Evolutionary conservation across 2,113 vertebrate species (phyloP).

Genomic region (Peromyscus leucopus): DNA sequence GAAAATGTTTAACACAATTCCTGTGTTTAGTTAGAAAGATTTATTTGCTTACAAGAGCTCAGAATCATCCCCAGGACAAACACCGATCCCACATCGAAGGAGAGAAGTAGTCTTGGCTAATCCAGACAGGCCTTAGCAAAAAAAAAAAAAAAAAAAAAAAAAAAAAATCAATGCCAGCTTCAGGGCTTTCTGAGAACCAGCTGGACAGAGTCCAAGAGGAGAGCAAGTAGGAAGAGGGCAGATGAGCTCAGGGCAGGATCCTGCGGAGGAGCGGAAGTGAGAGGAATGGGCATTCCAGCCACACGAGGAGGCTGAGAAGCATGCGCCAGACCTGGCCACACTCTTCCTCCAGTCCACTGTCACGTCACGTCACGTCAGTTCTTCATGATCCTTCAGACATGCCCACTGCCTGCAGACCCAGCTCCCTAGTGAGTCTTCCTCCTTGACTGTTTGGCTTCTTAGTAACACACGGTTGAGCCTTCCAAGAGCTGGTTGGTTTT

Average conservation of each 20-base stretch:
- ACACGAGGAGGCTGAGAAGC: accelerated
- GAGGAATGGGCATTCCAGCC: not conserved
- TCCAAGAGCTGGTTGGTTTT: not conserved
- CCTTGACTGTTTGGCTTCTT: not conserved
- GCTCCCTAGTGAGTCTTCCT: not conserved
- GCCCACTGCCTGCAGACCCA: not conserved
- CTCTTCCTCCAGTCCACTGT: accelerated
- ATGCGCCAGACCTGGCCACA: not conserved
- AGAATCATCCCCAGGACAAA: not conserved
- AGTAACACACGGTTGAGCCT: not conserved
- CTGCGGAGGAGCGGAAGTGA: accelerated
- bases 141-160: too few relatives aligned
- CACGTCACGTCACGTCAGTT: not conserved
- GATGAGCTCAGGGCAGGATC: not conserved
- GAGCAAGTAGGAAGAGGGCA: not conserved
- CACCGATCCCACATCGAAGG: not conserved
- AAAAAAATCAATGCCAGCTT: not conserved
- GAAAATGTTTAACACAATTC: not conserved
- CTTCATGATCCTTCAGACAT: not conserved
- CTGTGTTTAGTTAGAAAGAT: not conserved
- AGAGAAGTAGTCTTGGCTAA: constrained; percentile 24
- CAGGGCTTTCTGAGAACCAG: constrained; percentile 42
- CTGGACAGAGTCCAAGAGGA: not conserved
- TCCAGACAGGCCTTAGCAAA: not conserved
- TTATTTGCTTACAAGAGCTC: constrained; percentile 17